phyloP scores from a whole-genome alignment of 2,113 vertebrate species.

The Muntiacus reevesi region DNA sequence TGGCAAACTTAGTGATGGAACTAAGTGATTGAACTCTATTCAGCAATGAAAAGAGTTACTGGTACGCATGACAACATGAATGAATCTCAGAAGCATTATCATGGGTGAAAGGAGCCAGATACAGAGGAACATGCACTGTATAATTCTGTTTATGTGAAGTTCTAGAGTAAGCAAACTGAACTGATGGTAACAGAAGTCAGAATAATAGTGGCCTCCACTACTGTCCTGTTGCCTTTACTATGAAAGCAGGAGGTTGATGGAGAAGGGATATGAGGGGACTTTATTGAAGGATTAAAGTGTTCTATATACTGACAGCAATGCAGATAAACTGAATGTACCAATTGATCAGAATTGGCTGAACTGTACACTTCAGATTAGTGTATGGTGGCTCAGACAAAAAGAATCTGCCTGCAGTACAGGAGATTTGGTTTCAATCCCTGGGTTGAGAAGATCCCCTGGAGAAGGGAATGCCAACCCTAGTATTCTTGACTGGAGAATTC shows the following conservation, averaged over 20 bases:
- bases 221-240: neutral
- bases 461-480: neutral
- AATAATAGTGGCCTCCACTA: neutral
- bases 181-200: neutral
- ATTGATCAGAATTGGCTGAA: neutral
- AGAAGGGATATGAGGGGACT: neutral
- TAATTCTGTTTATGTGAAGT: neutral
- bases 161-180: neutral
- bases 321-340: neutral
- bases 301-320: neutral
- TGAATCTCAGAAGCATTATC: neutral
- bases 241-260: too few relatives aligned
- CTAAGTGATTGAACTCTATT: neutral
- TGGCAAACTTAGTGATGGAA: fast-evolving
- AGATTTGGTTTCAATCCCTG: neutral
- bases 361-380: neutral
- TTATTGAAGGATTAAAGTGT: neutral
- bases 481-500: neutral
- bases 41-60: neutral
- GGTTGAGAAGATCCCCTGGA: neutral
- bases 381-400: neutral
- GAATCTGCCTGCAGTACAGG: neutral
- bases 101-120: neutral
- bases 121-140: neutral
- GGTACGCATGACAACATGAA: neutral